Conservation (phyloP, 2,797 vertebrate genomes). For the Cyclura pinguis region DNA sequence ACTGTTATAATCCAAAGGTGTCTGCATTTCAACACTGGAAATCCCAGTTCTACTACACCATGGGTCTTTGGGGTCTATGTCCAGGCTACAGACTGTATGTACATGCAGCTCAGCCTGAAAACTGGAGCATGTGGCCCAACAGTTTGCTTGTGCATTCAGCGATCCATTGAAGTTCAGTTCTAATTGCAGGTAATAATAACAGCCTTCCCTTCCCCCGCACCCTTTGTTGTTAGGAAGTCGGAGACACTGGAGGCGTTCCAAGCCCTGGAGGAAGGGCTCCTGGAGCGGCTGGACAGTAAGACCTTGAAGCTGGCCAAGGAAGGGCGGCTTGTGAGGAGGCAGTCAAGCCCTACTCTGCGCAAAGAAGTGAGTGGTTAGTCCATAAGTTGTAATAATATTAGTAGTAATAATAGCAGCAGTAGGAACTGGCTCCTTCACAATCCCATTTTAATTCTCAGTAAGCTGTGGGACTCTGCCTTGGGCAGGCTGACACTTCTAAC, state of each 20-base stretch:
- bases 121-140: neutral
- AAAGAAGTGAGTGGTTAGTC: conserved; percentile 78
- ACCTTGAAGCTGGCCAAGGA: conserved; percentile 69
- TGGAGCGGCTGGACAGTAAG: conserved; percentile 74
- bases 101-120: neutral
- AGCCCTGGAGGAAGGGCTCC: conserved; percentile 77
- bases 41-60: too few relatives aligned
- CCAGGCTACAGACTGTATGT: neutral
- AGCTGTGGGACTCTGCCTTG: too few relatives aligned
- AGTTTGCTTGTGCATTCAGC: neutral
- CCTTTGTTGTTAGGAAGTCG: conserved; percentile 76
- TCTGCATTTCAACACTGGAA: too few relatives aligned
- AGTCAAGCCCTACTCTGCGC: conserved; percentile 78
- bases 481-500: too few relatives aligned
- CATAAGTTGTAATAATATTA: fast-evolving
- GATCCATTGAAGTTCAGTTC: neutral
- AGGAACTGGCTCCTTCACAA: too few relatives aligned
- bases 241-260: conserved; percentile 81
- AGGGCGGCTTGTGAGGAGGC: conserved; percentile 72
- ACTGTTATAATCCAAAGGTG: too few relatives aligned
- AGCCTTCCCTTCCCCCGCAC: neutral
- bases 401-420: too few relatives aligned
- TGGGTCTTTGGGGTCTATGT: neutral
- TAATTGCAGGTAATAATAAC: neutral
- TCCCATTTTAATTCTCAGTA: too few relatives aligned